Conservation (phyloP, 2,797 vertebrate species). For the Meda fulgida region DNA sequence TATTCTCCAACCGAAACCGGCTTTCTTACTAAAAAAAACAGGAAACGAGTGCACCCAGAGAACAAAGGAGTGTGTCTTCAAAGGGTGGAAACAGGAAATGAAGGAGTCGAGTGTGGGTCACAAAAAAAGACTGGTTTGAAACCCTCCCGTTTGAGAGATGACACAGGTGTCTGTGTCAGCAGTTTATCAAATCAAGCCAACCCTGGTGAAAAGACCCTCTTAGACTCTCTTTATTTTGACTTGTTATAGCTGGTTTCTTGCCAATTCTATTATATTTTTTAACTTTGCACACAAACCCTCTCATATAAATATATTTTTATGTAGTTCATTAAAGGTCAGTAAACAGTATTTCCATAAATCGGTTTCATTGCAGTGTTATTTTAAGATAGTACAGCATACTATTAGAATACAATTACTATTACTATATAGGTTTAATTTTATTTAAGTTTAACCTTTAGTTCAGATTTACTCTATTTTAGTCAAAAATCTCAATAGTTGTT, state of each 20-base stretch:
- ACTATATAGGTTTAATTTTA: background rate
- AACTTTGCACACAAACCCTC: background rate
- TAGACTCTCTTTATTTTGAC: background rate
- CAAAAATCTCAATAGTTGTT: background rate
- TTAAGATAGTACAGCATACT: background rate
- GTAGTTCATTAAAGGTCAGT: background rate
- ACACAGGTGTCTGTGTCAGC: conserved; percentile 23
- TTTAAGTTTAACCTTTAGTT: background rate
- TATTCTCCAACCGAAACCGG: conserved; percentile 14
- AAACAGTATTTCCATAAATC: background rate
- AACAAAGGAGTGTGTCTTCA: conserved; percentile 48
- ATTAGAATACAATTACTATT: background rate
- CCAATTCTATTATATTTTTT: background rate
- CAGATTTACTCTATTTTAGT: background rate
- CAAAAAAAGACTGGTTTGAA: conserved; percentile 18
- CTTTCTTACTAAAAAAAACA: conserved; percentile 54
- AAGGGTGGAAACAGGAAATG: conserved; percentile 62
- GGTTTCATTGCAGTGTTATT: background rate
- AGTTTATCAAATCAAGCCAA: conserved; percentile 1
- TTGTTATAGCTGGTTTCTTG: background rate
- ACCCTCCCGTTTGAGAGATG: background rate
- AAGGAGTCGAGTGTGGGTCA: conserved; percentile 28
- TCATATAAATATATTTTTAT: background rate
- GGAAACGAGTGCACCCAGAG: conserved; percentile 46
- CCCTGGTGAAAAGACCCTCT: background rate